Base-by-base conservation (phyloP, 2,113 vertebrate species). In the Pseudopodoces humilis region DNA sequence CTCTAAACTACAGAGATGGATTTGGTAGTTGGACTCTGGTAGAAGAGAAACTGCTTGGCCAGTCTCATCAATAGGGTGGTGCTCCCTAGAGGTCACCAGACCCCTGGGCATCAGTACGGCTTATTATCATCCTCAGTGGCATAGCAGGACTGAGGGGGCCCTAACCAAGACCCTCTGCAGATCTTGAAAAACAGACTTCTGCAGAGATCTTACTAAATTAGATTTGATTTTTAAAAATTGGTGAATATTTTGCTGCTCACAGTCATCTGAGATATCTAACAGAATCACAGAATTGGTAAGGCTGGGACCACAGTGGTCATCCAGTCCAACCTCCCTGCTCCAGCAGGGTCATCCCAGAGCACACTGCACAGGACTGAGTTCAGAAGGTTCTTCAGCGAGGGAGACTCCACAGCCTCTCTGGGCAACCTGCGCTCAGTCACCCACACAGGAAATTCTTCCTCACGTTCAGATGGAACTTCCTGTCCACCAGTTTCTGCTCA, bases 161-260 rank as follows among this genome's bases (percentile, higher is more conserved):
- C n/a, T 68, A 31, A 58, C 13, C 17, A 71, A 58, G 23, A n/a
- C 20, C 20, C 56, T 70, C 19, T 70, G 43, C 35, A 70, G 41
- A 50, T 64, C 70, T 94, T 75, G 6, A 59, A 83, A 95, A 88
- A 71, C 13, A 91, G 43, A 92, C 41, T 83, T 88, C 43, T 89
- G 49, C 53, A 92, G 67, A 79, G 37, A 69, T 82, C 43, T 59
- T 63, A 86, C n/a, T 83, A 89, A 84, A 92, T 69, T 55, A 80
- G 80, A 90, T 65, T 70, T 75, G 10, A n/a, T 35, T n/a, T 67
- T n/a, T 93, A 94, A 75, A 41, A 37, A 90, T 17, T 33, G 15
- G 22, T 78, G 47, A 30, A 37, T 82, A 87, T 87, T 91, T 90
- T 90, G 27, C 49, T 79, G 49, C 63, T 85, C 33, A 72, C 5